These are phyloP conservation scores for Porites evermanni DNA, from an alignment of 92 coral and sea anemone species.

Conservation along the genomic window DNA sequence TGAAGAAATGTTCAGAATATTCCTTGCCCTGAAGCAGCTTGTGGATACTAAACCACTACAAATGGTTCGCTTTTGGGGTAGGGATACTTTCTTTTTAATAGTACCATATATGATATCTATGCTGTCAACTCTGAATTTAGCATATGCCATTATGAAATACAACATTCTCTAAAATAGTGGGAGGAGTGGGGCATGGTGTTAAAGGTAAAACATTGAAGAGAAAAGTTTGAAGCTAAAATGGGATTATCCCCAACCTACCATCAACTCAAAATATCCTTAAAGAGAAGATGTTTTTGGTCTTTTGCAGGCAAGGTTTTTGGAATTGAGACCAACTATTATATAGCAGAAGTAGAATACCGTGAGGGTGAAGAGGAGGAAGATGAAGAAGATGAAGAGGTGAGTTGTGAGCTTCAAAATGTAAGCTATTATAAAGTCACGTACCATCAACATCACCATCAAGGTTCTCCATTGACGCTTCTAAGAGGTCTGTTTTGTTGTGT, in stretches of 20 bases:
- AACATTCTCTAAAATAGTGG: not conserved
- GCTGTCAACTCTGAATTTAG: not conserved
- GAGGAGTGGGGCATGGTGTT: too few relatives aligned
- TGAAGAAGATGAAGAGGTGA: constrained; percentile 93
- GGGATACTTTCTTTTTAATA: not conserved
- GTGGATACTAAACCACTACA: constrained; percentile 96
- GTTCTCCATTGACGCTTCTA: too few relatives aligned
- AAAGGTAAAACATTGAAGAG: not conserved
- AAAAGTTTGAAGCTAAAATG: not conserved
- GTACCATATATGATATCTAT: not conserved
- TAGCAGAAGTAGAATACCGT: constrained; percentile 97
- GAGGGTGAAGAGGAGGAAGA: constrained; percentile 99
- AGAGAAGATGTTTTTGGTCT: not conserved
- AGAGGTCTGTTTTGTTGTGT: not conserved
- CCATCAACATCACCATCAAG: too few relatives aligned
- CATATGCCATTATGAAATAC: not conserved
- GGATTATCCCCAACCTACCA: too few relatives aligned
- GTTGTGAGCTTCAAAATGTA: not conserved
- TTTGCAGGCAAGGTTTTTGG: constrained; percentile 91
- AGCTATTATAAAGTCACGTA: not conserved
- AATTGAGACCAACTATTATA: constrained; percentile 89
- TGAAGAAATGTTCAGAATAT: constrained; percentile 92
- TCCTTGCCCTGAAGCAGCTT: constrained; percentile 87
- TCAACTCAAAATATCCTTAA: too few relatives aligned
- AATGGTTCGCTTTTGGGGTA: constrained; percentile 99